Base-by-base conservation (phyloP, 2,113 vertebrate species). In the Nannobrachium achirus region DNA sequence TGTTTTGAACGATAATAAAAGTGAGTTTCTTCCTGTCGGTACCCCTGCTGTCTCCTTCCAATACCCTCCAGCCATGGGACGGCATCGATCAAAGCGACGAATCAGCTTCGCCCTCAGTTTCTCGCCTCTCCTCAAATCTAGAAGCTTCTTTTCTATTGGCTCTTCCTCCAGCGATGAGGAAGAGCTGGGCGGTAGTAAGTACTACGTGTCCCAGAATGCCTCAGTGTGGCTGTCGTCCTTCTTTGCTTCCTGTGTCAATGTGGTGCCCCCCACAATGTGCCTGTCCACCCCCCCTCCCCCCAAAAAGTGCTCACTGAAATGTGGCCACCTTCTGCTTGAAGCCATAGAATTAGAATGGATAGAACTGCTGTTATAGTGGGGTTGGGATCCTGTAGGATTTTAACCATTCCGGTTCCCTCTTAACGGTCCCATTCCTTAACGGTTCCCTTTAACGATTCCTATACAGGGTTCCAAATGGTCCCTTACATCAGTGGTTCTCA, bases 31-130 rank as follows among this genome's bases (percentile, higher is more conserved):
- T 20, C 25, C 19, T 71, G 45, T 66, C 58, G 1, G 20, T 38
- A 8, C 42, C 41, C 19, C 20, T 33, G 25, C 42, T n/a, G 10
- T 38, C 16, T 15, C 40, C 11, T 45, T 1, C 52, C 48, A 10
- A 48, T 56, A 90, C 90, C 87, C 86, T 15, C 56, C 90, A 94
- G 94, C 72, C 56, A 92, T 77, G 63, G 88, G 78, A 70, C 89
- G 75, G 77, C 86, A 53, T 84, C 90, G 80, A 89, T 92, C 91
- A 63, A 84, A 89, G 66, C 91, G 92, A 76, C 88, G 85, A 84
- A 93, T 95, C 87, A 94, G 93, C 90, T 95, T 95, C 93, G 95
- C 94, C 88, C 82, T 95, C 94, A 94, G 84, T 90, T 89, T 96
- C 86, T 95, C 94, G 86, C 93, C 92, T 9, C 87, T 94, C 88